These are phyloP conservation scores for Poeciliopsis gracilis DNA, from an alignment of 2,797 vertebrate genomes.

Conservation along the genomic window DNA sequence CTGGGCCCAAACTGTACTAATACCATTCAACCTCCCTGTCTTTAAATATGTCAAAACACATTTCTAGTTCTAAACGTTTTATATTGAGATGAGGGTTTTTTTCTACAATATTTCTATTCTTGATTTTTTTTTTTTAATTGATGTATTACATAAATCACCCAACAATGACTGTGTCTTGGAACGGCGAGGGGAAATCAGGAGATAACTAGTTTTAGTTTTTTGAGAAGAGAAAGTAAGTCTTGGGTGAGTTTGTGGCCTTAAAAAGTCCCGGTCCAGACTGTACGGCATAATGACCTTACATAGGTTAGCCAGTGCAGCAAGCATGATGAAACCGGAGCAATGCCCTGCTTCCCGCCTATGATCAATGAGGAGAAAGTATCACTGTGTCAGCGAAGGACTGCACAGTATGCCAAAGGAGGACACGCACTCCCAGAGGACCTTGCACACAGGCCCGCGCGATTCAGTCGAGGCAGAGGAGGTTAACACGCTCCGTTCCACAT, in stretches of 20 bases:
- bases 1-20: background rate
- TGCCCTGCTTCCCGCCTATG: constrained; percentile 69
- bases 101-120: background rate
- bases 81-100: background rate
- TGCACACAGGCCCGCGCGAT: constrained; percentile 42
- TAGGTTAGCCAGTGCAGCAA: constrained; percentile 59
- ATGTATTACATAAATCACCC: background rate
- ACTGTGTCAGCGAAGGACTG: constrained; percentile 74
- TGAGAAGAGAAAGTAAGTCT: constrained; percentile 43
- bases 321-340: constrained; percentile 80
- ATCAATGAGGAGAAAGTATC: constrained; percentile 76
- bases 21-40: background rate
- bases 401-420: constrained; percentile 67
- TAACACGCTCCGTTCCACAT: constrained; percentile 64
- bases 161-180: background rate
- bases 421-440: constrained; percentile 60
- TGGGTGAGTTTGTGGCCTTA: constrained; percentile 46
- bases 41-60: background rate
- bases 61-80: too few species aligned
- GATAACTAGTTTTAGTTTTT: constrained; percentile 28
- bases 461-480: constrained; percentile 63
- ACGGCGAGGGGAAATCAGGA: constrained; percentile 24
- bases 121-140: background rate
- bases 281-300: constrained; percentile 71
- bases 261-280: constrained; percentile 43